Base-by-base conservation (phyloP, 1,140 invertebrate species). In the Megalonaias nervosa region DNA sequence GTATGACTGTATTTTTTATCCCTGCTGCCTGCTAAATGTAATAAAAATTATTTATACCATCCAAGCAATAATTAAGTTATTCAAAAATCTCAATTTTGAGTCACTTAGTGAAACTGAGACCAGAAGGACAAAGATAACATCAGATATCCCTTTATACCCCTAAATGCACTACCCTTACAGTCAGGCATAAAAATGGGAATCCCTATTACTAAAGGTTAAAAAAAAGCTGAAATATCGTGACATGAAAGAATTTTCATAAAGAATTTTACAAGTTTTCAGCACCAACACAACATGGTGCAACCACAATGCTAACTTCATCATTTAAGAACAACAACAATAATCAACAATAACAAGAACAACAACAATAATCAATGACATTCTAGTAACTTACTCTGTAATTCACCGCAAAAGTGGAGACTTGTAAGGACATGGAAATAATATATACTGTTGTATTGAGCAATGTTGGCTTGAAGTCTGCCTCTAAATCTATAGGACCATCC, bases 401-500 rank as follows among this genome's bases (percentile, higher is more conserved):
- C 62, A 99, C 97, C 73, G 97, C 97, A 92, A 99, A 99, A 60
- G 98, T 99, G 14, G 97, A 96, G 76, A 99, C 94, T 93, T 99
- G 99, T 71, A 99, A 92, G 14, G 97, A 94, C 94, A 99, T 95
- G 14, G 98, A 98, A 83, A 99, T 98, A 67, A 99, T 96, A 90
- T 99, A 99, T 9, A 99, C 98, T 31, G 97, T 98, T 84, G 97
- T 98, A 89, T 99, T 99, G 14, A 99, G 92, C 66, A 99, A 92
- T 90, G 95, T 97, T 57, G 98, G 96, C 89, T 96, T 94, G 91
- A 99, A 99, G 84, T 95, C 94, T 71, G 95, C 94, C 77, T 97
- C 95, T 83, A 98, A 94, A 85, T 98, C 95, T 21, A 89, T 83
- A 82, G 90, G 85, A 74, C 89, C 91, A 55, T 85, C 84, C 71